Conservation (phyloP, 2,797 vertebrate species). For the Channallabes apus region DNA sequence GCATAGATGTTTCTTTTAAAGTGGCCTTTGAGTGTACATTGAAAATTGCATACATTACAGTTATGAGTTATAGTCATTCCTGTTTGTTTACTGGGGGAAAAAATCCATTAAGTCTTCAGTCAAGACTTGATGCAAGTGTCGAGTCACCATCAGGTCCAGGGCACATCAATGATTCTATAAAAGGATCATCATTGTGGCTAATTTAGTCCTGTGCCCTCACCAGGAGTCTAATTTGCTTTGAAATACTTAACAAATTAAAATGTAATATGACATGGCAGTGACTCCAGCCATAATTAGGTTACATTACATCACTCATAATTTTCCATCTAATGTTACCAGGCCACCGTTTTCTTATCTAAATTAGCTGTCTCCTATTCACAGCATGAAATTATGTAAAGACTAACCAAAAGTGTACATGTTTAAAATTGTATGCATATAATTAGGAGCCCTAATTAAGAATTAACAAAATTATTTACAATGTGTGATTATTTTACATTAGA, state of each 20-base stretch:
- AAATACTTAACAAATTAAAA: slow-evolving; percentile 29
- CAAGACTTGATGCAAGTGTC: background rate
- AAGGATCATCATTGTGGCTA: background rate
- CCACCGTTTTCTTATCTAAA: slow-evolving; percentile 35
- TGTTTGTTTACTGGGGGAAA: background rate
- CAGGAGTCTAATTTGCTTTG: slow-evolving; percentile 9
- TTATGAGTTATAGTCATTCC: background rate
- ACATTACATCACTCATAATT: slow-evolving; percentile 7
- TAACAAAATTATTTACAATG: background rate
- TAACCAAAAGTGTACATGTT: slow-evolving; percentile 52
- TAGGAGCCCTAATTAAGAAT: no score
- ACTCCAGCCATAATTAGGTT: slow-evolving; percentile 19
- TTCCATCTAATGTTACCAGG: slow-evolving; percentile 40
- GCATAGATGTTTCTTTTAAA: background rate
- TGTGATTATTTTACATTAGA: no score
- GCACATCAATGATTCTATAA: background rate
- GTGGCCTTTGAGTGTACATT: background rate
- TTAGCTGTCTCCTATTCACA: slow-evolving; percentile 53
- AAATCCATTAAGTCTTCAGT: background rate
- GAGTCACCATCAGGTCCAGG: background rate
- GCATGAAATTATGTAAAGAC: slow-evolving; percentile 49
- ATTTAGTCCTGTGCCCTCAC: background rate
- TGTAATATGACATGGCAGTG: slow-evolving; percentile 9
- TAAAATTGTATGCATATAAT: no score
- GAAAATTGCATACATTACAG: background rate